Evolutionary conservation across 2,888 invertebrate genomes (phyloP).

Genomic region (Nematopogon swammerdamellus): DNA sequence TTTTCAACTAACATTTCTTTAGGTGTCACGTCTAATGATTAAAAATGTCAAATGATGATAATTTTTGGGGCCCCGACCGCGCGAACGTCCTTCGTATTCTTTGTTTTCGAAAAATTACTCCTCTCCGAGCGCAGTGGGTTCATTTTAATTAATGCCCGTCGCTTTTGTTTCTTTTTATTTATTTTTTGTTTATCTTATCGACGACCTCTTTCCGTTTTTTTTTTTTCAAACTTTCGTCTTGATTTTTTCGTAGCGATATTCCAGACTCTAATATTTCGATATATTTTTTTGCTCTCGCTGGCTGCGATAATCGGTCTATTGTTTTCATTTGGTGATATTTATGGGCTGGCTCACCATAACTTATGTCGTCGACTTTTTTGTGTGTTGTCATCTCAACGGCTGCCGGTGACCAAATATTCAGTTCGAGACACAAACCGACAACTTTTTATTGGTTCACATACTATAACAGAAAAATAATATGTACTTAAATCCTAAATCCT

Average conservation of each 20-base stretch:
- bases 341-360: constrained; percentile 38
- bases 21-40: constrained; percentile 27
- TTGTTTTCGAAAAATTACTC: constrained; percentile 26
- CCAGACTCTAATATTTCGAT: constrained; percentile 20
- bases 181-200: constrained; percentile 23
- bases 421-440: background rate
- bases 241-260: constrained; percentile 31
- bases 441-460: background rate
- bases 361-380: constrained; percentile 18
- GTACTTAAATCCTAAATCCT: no score
- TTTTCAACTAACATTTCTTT: constrained; percentile 22
- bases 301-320: constrained; percentile 23
- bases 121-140: constrained; percentile 52
- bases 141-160: constrained; percentile 59
- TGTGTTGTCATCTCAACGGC: constrained; percentile 4
- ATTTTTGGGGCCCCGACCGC: constrained; percentile 52
- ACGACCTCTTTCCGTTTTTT: constrained; percentile 31
- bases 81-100: constrained; percentile 31
- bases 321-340: constrained; percentile 56
- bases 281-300: background rate
- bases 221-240: constrained; percentile 41
- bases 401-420: background rate
- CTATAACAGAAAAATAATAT: no score
- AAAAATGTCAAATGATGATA: constrained; percentile 56
- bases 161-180: constrained; percentile 42